These are phyloP conservation scores for Pelusios castaneus DNA, from an alignment of 2,113 vertebrate species.

Conservation along the genomic window DNA sequence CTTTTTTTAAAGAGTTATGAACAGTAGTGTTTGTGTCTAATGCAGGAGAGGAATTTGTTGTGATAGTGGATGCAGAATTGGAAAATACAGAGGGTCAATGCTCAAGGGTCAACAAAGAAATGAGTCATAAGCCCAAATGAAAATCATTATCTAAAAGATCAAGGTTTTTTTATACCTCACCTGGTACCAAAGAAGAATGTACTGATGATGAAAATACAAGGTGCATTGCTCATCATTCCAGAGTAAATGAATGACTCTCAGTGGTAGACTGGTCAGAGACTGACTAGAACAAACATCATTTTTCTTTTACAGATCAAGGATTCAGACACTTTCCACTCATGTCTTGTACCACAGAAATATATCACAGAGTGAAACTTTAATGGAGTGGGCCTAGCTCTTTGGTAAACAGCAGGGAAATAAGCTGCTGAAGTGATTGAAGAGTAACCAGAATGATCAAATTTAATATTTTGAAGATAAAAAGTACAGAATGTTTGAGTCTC, in stretches of 20 bases:
- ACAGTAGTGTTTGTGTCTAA: not conserved
- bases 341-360: not conserved
- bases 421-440: constrained; percentile 6
- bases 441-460: not conserved
- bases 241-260: constrained; percentile 28
- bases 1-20: constrained; percentile 4
- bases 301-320: constrained; percentile 58
- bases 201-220: constrained; percentile 26
- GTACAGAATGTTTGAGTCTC: not conserved
- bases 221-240: not conserved
- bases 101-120: not conserved
- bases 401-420: constrained; percentile 3
- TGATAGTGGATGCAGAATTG: not conserved
- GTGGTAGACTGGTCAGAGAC: constrained; percentile 49
- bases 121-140: constrained; percentile 45
- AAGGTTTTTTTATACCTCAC: constrained; percentile 58
- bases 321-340: constrained; percentile 13
- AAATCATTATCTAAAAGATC: not conserved
- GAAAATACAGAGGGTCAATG: not conserved
- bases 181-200: constrained; percentile 35
- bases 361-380: constrained; percentile 33
- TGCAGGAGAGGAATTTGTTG: constrained; percentile 13
- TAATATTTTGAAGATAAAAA: constrained; percentile 31
- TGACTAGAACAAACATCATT: constrained; percentile 39
- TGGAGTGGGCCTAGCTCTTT: not conserved